Evolutionary conservation across 1,140 invertebrate genomes (phyloP).

Genomic region (Drosophila lini): DNA sequence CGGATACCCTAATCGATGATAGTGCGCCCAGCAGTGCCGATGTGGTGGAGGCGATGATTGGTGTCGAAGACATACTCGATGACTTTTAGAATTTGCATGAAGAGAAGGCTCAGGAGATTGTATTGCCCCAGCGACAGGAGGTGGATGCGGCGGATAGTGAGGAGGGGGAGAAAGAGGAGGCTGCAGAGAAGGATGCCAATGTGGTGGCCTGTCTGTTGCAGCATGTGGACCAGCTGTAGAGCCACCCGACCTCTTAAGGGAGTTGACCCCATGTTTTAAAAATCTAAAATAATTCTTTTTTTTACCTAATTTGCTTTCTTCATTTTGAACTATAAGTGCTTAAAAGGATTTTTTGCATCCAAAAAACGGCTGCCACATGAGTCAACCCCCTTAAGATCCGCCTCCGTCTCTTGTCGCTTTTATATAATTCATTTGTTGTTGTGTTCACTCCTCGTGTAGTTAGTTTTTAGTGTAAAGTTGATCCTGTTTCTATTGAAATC

Average conservation of each 20-base stretch:
- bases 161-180: slow-evolving; percentile 18
- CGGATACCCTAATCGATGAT: slow-evolving; percentile 68
- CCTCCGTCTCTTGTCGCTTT: slow-evolving; percentile 1
- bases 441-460: slow-evolving; percentile 8
- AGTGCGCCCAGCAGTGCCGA: slow-evolving; percentile 57
- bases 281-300: too few species aligned
- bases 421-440: slow-evolving; percentile 12
- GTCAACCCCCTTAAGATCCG: neutral
- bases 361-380: too few species aligned
- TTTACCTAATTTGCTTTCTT: too few species aligned
- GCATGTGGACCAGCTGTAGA: slow-evolving; percentile 69
- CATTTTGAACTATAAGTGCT: too few species aligned
- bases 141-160: slow-evolving; percentile 8
- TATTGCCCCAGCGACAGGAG: slow-evolving; percentile 17
- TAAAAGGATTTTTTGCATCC: too few species aligned
- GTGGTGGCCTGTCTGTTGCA: slow-evolving; percentile 64
- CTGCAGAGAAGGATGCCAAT: slow-evolving; percentile 32
- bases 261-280: too few species aligned
- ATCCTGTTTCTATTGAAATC: neutral
- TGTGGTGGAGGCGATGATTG: slow-evolving; percentile 75
- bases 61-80: slow-evolving; percentile 67
- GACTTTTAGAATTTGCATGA: slow-evolving; percentile 82
- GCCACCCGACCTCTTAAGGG: neutral
- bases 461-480: neutral
- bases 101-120: slow-evolving; percentile 69